A percentile compares a stretch with the other conserved stretches of the same genome.
phyloP scores from a whole-genome alignment of 23 tunicate species.

The Clavelina lepadiformis region DNA sequence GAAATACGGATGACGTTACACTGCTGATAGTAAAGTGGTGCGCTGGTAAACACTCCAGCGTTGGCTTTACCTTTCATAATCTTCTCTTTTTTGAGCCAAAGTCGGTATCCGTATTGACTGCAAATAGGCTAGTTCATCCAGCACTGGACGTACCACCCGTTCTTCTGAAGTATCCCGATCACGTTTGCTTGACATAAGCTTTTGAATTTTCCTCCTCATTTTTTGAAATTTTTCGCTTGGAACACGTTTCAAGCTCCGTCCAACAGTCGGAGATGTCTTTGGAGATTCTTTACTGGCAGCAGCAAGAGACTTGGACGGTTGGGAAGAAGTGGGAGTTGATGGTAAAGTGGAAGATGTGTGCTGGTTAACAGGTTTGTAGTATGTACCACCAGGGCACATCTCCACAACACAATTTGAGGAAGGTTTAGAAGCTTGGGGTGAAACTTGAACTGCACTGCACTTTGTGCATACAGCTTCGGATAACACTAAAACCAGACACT shows the following conservation, averaged over 20 bases:
- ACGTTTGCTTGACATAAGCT: conserved; percentile 23
- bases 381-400: conserved; percentile 19
- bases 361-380: background rate
- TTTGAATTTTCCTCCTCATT: conserved; percentile 70
- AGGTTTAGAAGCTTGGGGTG: too few species aligned
- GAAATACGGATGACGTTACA: background rate
- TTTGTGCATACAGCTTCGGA: too few species aligned
- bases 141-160: conserved; percentile 7
- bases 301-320: background rate
- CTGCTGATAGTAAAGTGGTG: background rate
- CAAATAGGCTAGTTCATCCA: conserved; percentile 25
- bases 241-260: conserved; percentile 44
- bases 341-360: background rate
- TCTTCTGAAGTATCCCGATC: background rate
- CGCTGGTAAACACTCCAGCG: background rate
- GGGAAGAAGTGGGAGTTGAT: background rate
- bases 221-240: conserved; percentile 75
- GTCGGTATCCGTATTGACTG: conserved; percentile 60
- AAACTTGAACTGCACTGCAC: too few species aligned
- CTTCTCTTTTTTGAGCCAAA: conserved; percentile 8
- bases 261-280: background rate
- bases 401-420: conserved; percentile 2
- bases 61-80: background rate
- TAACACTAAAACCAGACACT: too few species aligned
- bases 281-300: background rate